Base-by-base conservation (phyloP, 2,113 vertebrate genomes). In the Amblyopsis rosae region DNA sequence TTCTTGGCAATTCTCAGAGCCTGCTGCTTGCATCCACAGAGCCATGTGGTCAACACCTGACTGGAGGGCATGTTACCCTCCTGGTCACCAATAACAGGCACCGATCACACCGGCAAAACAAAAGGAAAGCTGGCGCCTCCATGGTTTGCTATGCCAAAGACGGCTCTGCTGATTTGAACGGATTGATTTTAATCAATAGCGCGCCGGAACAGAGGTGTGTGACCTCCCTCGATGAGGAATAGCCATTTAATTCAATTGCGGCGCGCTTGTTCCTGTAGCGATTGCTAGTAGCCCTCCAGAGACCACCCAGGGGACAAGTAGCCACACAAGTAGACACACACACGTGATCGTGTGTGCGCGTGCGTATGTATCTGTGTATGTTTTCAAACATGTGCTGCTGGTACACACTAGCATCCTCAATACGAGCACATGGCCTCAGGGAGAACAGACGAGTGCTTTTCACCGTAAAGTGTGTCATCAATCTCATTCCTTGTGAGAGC, bases 171-270 rank as follows among this genome's bases (percentile, higher is more conserved):
- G 82, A 87, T 83, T 83, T 83, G 85, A 78, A 65, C 15, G 62
- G 84, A 90, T 83, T 87, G 88, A 92, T 90, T 87, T 77, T 76
- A 84, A 90, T 89, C 83, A 86, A 88, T 78, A 80, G 63, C 55
- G 35, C 63, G 72, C 63, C 62, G 63, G 50, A 84, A 82, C 54
- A 69, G 59, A 67, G 67, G 73, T 79, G 64, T 72, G 59, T 69
- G 73, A 55, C 73, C 82, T 79, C 72, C 64, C 66, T 64, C 32
- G 6, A 13, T 69, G 46, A 81, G 73, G 68, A 83, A 62, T 66
- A 76, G 45, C 47, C 59, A 76, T 87, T 81, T 77, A 79, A 87
- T 71, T 66, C 73, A 77, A 77, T 74, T 70, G 69, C 9, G 50
- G 32, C 48, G 58, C 17, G 67, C 48, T 59, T 13, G n/a, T 32